Conservation (phyloP, 2,797 vertebrate species). For the Tinamus major region DNA sequence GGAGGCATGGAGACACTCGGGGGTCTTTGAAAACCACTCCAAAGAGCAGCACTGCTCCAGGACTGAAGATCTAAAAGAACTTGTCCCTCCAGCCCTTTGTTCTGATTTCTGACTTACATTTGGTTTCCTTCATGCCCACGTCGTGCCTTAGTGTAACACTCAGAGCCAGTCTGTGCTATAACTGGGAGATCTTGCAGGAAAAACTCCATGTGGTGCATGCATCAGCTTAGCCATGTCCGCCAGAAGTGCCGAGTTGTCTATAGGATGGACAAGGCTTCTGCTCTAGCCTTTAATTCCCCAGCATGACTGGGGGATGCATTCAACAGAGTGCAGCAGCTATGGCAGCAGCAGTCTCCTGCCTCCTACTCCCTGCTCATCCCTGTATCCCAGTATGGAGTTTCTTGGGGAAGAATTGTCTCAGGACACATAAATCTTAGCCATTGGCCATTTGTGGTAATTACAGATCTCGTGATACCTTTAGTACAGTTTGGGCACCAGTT, state of each 20-base stretch:
- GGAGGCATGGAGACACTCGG: not conserved
- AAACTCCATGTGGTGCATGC: not conserved
- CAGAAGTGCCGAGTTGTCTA: rapidly evolving
- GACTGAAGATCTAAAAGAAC: not conserved
- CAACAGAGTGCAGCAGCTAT: not conserved
- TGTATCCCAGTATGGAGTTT: not conserved
- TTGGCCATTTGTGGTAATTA: not conserved
- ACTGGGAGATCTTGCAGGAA: not conserved
- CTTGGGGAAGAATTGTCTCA: not conserved
- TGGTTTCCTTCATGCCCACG: not conserved
- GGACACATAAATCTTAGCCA: not conserved
- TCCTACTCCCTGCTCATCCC: not conserved
- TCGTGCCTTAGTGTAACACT: rapidly evolving
- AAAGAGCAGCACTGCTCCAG: rapidly evolving
- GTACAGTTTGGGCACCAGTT: not conserved
- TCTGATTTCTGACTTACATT: not conserved
- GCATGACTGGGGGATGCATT: not conserved
- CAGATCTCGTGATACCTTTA: not conserved
- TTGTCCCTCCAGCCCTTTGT: not conserved
- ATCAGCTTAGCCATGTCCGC: rapidly evolving
- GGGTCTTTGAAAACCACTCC: not conserved
- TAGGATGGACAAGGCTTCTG: not conserved
- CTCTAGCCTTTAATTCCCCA: not conserved
- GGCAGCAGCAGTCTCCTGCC: not conserved
- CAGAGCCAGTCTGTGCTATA: rapidly evolving